Conservation (phyloP, 2,797 vertebrate genomes). For the Spinus olivaceus region DNA sequence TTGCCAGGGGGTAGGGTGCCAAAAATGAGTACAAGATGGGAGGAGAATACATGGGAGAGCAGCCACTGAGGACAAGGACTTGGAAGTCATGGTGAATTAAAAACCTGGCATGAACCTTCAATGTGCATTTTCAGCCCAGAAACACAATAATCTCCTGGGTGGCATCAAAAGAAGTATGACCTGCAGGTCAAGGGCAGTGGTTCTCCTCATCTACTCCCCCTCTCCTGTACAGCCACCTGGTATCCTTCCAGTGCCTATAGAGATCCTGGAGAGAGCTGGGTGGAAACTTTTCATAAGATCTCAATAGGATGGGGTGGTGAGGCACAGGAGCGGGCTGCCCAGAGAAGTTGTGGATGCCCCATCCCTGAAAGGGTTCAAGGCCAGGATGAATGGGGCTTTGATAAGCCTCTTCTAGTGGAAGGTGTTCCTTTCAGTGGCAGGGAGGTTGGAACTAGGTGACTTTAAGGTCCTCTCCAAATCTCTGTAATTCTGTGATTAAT, state of each 20-base stretch:
- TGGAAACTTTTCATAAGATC: accelerated
- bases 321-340: too few relatives aligned
- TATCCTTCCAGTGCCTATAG: neutral
- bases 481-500: neutral
- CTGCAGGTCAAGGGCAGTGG: too few relatives aligned
- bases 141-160: neutral
- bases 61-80: neutral
- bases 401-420: neutral
- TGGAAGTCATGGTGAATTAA: neutral
- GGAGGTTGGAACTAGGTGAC: neutral
- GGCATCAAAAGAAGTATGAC: neutral
- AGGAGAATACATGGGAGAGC: neutral
- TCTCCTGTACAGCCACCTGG: accelerated
- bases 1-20: accelerated
- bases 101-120: neutral
- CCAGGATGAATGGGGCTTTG: neutral
- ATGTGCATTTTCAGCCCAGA: neutral
- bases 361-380: neutral
- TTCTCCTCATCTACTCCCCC: neutral
- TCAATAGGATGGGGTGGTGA: neutral
- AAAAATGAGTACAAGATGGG: neutral
- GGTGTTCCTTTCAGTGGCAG: neutral
- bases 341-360: neutral
- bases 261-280: neutral
- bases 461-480: neutral